These are phyloP conservation scores for Callospermophilus lateralis DNA, from an alignment of 2,113 vertebrate species.

Conservation along the genomic window DNA sequence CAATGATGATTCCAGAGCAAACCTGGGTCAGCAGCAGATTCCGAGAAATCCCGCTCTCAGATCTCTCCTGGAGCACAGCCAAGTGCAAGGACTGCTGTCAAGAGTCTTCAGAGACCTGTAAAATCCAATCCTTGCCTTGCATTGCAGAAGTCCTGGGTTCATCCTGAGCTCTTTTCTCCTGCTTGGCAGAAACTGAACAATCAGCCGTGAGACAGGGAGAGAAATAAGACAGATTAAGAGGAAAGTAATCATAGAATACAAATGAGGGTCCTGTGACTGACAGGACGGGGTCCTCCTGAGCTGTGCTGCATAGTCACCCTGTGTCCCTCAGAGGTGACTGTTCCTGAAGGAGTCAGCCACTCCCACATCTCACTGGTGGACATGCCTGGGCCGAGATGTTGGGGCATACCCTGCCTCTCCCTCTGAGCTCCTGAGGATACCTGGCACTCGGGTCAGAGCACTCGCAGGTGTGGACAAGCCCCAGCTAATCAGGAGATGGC, in stretches of 20 bases:
- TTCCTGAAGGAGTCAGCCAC: not conserved
- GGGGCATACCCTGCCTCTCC: not conserved
- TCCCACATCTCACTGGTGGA: not conserved
- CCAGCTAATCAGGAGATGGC: not conserved
- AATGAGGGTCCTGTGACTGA: not conserved
- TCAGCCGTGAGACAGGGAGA: slow-evolving; percentile 4
- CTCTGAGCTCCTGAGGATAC: not conserved
- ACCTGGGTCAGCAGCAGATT: accelerated
- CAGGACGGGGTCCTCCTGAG: not conserved
- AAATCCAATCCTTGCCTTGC: not conserved
- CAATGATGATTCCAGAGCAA: accelerated
- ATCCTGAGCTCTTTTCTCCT: not conserved
- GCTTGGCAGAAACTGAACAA: not conserved
- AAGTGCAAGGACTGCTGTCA: accelerated
- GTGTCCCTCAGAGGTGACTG: not conserved
- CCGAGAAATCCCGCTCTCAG: accelerated
- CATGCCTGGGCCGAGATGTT: not conserved
- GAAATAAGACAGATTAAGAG: slow-evolving; percentile 23
- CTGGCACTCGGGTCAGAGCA: not conserved
- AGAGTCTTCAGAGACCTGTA: not conserved
- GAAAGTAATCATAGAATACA: not conserved
- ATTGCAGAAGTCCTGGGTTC: not conserved
- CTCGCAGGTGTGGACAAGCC: too few relatives aligned
- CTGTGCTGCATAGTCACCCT: not conserved
- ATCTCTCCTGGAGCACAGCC: not conserved